phyloP scores from a whole-genome alignment of 1,140 invertebrate species.

The Drosophila lini region DNA sequence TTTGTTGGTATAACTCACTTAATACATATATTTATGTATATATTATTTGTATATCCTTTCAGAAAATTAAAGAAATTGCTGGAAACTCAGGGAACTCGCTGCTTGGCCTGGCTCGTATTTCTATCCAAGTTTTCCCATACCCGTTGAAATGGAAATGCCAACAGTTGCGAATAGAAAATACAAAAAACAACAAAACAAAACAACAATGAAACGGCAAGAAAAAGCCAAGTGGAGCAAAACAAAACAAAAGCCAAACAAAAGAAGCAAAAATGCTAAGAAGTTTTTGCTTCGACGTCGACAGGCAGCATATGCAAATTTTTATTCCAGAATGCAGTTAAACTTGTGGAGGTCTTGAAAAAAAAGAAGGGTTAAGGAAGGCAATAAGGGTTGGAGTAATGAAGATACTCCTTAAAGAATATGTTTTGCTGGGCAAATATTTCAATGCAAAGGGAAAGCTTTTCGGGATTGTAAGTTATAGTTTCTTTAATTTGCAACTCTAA shows the following conservation, averaged over 20 bases:
- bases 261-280: constrained; percentile 56
- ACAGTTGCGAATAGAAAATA: constrained; percentile 47
- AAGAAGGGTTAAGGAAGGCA: not conserved
- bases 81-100: constrained; percentile 4
- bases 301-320: constrained; percentile 76
- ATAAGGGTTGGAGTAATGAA: constrained; percentile 39
- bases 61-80: constrained; percentile 63
- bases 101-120: constrained; percentile 35
- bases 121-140: constrained; percentile 40
- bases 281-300: constrained; percentile 58
- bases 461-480: constrained; percentile 1
- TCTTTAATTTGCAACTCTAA: not conserved
- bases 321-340: constrained; percentile 53
- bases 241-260: constrained; percentile 43
- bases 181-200: constrained; percentile 2
- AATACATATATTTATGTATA: constrained; percentile 29
- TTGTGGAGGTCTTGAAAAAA: constrained; percentile 23
- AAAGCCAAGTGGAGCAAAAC: constrained; percentile 55
- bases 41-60: constrained; percentile 55
- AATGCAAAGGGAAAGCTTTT: not conserved
- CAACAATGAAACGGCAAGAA: constrained; percentile 20
- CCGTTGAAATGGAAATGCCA: constrained; percentile 49
- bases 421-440: constrained; percentile 31
- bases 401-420: constrained; percentile 61
- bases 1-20: no score